Base-by-base conservation (phyloP, 1,140 invertebrate species). In the Rhopalosiphum padi region DNA sequence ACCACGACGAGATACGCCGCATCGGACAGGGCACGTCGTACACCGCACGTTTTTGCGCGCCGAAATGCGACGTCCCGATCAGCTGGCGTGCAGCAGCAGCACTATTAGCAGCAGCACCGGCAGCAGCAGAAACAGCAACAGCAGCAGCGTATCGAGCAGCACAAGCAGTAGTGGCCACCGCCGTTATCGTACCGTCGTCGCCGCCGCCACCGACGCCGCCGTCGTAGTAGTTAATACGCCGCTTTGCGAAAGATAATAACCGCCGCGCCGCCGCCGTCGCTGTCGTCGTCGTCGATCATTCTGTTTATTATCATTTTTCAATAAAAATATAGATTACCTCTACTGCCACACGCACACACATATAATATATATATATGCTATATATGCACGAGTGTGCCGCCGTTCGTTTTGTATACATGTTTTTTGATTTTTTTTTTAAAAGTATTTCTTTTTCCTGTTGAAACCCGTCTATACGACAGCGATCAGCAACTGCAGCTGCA, bases 1-100 rank as follows among this genome's bases (percentile, higher is more conserved):
- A 77, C 60, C 48, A 51, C 48, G 60, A n/a, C 60, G 4, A n/a
- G 15, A 77, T 6, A n/a, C 60, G 9, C 43, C 30, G 85, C 85
- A 21, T 86, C 23, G 41, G 85, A 46, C 83, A 37, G 41, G 60
- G 60, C 60, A 25, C 41, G 83, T 5, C 83, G 83, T 43, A 22
- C 35, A 51, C n/a, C 35, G 51, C 51, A 90, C 88, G 89, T 43
- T 43, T 68, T 46, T 68, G 89, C 89, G 53, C 89, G 89, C 53
- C 89, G 89, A 90, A 90, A 90, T 90, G 89, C 55, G 53, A 68
- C 89, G 89, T 43, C 25, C 55, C 89, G 55, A 90, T 90, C 89
- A 37, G 48, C 88, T 89, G 88, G 23, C 53, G 88, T 89, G 89
- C 89, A 90, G 11, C 37, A 60, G 37, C 51, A 41, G 30, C 83